These are phyloP conservation scores for Serinus canaria DNA, from an alignment of 2,113 vertebrate genomes.

Conservation along the genomic window DNA sequence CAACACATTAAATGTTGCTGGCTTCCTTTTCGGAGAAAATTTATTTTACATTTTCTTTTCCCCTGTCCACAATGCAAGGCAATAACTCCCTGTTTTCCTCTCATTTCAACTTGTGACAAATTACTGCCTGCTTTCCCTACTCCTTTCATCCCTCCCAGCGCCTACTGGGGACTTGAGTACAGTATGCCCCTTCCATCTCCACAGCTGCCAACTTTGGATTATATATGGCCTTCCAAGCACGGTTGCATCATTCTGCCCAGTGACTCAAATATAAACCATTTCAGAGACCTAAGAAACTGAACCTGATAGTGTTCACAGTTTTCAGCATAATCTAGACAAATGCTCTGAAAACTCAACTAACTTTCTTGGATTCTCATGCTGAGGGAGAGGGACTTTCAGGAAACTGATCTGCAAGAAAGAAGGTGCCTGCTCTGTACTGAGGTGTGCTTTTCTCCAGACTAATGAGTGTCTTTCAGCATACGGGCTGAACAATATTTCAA, in stretches of 20 bases:
- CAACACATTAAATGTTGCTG: neutral
- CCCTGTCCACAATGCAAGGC: neutral
- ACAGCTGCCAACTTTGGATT: accelerated
- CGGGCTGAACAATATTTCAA: neutral
- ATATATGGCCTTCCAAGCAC: neutral
- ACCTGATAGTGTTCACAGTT: neutral
- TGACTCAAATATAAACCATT: neutral
- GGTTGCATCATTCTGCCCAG: neutral
- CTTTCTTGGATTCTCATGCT: neutral
- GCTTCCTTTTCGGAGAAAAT: neutral
- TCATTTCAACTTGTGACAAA: neutral
- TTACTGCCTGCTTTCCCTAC: neutral
- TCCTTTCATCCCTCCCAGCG: neutral
- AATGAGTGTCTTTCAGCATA: neutral
- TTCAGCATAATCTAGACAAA: neutral
- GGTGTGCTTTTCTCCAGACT: neutral
- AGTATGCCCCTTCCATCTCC: accelerated
- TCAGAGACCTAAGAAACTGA: neutral
- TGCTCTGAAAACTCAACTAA: neutral
- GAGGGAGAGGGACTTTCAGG: neutral
- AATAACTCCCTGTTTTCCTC: neutral
- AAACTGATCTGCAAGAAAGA: neutral
- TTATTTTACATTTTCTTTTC: neutral
- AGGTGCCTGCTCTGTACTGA: neutral
- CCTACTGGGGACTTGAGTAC: neutral